Percentiles rank a stretch among this genome's conserved stretches.
Evolutionary conservation across 1,140 invertebrate species (phyloP).

Genomic region (Scaptomyza hsui): DNA sequence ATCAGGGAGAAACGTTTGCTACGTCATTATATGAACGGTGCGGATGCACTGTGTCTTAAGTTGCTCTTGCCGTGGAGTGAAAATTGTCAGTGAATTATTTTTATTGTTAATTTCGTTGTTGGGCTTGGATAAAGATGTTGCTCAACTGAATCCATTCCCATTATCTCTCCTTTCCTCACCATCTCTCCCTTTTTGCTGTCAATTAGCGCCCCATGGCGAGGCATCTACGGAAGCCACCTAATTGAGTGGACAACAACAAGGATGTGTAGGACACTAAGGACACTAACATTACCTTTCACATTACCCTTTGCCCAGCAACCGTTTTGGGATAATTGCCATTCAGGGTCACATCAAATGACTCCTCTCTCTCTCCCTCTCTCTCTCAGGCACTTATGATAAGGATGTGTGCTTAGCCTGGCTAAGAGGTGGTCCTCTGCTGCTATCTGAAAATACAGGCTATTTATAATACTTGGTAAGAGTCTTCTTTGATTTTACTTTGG

Average conservation of each 20-base stretch:
- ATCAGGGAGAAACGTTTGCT: slow-evolving; percentile 98
- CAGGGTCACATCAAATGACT: slow-evolving; percentile 62
- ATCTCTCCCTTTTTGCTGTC: slow-evolving; percentile 22
- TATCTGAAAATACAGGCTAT: too few relatives aligned
- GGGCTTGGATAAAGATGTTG: not conserved
- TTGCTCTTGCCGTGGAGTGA: slow-evolving; percentile 90
- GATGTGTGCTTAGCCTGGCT: slow-evolving; percentile 26
- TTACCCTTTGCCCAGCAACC: slow-evolving; percentile 36
- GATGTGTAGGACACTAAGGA: not conserved
- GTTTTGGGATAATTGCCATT: slow-evolving; percentile 64
- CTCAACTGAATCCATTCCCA: not conserved
- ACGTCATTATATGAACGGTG: slow-evolving; percentile 99
- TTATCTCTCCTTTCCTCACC: slow-evolving; percentile 1
- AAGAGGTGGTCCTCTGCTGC: slow-evolving; percentile 34
- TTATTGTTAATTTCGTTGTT: not conserved
- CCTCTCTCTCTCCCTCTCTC: not conserved
- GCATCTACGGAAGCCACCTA: slow-evolving; percentile 42
- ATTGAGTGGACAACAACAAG: slow-evolving; percentile 50
- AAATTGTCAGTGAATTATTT: not conserved
- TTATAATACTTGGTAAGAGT: too few relatives aligned
- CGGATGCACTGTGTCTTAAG: slow-evolving; percentile 98
- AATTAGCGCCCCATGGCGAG: slow-evolving; percentile 63
- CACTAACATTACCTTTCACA: slow-evolving; percentile 9
- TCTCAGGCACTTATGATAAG: slow-evolving; percentile 46
- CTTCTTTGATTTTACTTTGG: too few relatives aligned